A percentile compares a stretch with the other conserved stretches of the same genome.
These are phyloP conservation scores for Caenorhabditis tropicalis DNA, from an alignment of 1,140 invertebrate genomes.

Conservation along the genomic window DNA sequence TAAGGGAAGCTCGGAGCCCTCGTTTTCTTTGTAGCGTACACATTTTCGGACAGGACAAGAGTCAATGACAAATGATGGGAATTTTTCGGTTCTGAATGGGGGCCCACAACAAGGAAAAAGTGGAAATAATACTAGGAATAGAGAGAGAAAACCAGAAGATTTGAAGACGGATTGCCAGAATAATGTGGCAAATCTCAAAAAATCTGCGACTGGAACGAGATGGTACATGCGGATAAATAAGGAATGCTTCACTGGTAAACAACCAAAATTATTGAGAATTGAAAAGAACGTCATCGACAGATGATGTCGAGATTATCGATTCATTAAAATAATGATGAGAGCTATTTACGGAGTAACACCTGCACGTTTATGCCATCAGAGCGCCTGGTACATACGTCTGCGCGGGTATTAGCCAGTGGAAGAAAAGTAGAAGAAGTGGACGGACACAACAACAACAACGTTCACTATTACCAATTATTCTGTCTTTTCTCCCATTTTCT, in stretches of 20 bases:
- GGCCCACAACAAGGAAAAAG: neutral
- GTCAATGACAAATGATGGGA: conserved; percentile 43
- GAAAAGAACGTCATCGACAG: neutral
- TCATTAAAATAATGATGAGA: conserved; percentile 25
- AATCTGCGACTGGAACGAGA: conserved; percentile 27
- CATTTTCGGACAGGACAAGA: conserved; percentile 31
- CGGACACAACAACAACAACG: conserved; percentile 17
- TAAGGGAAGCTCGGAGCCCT: neutral
- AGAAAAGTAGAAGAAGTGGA: conserved; percentile 26
- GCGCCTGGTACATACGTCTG: neutral
- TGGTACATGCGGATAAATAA: neutral
- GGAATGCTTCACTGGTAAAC: neutral
- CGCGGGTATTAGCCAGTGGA: conserved; percentile 11
- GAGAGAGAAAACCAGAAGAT: neutral
- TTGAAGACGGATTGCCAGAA: conserved; percentile 28
- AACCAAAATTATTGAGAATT: neutral
- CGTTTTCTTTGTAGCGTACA: conserved; percentile 27
- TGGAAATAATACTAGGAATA: neutral
- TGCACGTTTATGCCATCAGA: neutral
- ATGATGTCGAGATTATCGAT: neutral
- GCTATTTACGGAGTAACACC: neutral
- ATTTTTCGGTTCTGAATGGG: conserved; percentile 21
- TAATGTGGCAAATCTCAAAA: conserved; percentile 12
- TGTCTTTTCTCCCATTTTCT: conserved; percentile 17
- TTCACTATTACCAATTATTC: conserved; percentile 32